Evolutionary conservation across 2,113 vertebrate species (phyloP), one percentile per base, ranked within the genome.

Genomic region (Myiopsitta monachus): DNA sequence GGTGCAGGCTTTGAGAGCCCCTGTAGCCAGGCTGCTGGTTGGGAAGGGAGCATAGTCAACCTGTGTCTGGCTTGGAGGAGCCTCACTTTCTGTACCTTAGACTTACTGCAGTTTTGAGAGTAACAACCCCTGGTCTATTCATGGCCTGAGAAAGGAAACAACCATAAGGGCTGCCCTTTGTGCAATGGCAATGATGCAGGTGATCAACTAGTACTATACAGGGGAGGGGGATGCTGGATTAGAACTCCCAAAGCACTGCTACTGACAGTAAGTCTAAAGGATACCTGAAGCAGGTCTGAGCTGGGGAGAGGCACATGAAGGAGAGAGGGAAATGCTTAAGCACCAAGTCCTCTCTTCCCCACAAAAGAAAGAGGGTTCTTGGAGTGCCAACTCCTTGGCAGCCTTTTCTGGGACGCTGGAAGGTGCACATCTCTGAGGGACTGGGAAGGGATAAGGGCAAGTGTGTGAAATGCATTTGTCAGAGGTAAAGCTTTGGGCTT

Each of bases 141-240:
- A 5, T 3, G 38, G 55, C 26, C 52, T 19, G 75, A 74, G 54
- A 46, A 63, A 31, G 30, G 72, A 27, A 39, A 47, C 0, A 4
- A 14, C 14, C 36, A 38, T n/a, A 3, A 30, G 38, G 7, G 41
- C 38, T 27, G 39, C 15, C 23, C n/a, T 43, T 36, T 2, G 3
- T 2, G 5, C 15, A 33, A 47, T 19, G 36, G 57, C 36, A 38
- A 47, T 30, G 33, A 23, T 15, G 14, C n/a, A 38, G 43, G n/a
- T 0, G 3, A 47, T 30, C 17, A 47, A 1, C 23, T 13, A 47
- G 46, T 0, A 0, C 43, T 72, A 3, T 0, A 1, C 0, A 51
- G 17, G 52, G 59, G 47, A 49, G 14, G 18, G 2, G 21, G 38
- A 38, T 1, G 6, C 9, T 61, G 63, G 22, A 15, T 16, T 83